Conservation (phyloP, 2,797 vertebrate species). For the Gallinago solitaria region DNA sequence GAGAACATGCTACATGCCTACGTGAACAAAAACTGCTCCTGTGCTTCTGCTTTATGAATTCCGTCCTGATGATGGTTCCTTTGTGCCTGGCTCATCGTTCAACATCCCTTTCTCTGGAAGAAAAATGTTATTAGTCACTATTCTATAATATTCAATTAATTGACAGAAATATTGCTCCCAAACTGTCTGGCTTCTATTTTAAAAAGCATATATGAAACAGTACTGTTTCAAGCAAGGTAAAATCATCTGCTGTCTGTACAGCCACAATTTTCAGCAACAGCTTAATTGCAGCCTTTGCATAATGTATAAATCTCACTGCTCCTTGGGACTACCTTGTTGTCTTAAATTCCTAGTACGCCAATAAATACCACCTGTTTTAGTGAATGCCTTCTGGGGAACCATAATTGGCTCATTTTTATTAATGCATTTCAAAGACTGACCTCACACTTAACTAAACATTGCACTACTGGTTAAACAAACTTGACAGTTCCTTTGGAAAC, state of each 20-base stretch:
- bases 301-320: background rate
- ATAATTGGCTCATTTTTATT: background rate
- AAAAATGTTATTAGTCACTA: background rate
- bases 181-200: background rate
- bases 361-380: background rate
- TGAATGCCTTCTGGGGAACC: background rate
- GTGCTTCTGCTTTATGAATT: constrained; percentile 19
- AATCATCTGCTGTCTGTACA: background rate
- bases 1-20: background rate
- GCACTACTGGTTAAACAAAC: background rate
- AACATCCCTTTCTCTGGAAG: constrained; percentile 56
- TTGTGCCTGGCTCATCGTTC: constrained; percentile 8
- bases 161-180: background rate
- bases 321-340: background rate
- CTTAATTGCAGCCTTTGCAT: background rate
- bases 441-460: background rate
- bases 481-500: background rate
- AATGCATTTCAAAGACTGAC: background rate
- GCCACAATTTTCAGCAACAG: background rate
- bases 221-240: background rate
- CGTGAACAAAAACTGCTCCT: background rate
- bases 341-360: background rate
- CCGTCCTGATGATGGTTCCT: background rate
- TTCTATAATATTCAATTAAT: background rate
- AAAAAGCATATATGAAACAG: background rate